A percentile compares a stretch with the other conserved stretches of the same genome.
Conservation (phyloP, 1,140 invertebrate species). For the Drosophila busckii region DNA sequence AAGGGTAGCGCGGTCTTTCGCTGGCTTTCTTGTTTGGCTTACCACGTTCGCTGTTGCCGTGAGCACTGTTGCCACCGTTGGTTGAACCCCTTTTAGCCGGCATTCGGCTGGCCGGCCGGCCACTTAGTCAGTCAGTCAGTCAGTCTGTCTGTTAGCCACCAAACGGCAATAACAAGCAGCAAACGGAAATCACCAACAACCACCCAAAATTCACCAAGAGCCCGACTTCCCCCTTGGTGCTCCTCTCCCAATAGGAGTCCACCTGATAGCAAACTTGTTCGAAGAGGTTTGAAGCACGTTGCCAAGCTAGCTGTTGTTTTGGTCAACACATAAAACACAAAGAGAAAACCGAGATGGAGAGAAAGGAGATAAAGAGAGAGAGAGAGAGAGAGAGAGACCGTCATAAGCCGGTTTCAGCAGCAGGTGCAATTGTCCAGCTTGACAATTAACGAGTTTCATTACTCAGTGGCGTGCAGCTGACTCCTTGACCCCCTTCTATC, state of each 20-base stretch:
- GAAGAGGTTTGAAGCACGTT: constrained; percentile 60
- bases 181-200: background rate
- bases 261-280: constrained; percentile 38
- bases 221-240: background rate
- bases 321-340: constrained; percentile 25
- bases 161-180: constrained; percentile 25
- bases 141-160: too few relatives aligned
- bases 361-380: constrained; percentile 4
- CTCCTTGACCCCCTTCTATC: background rate
- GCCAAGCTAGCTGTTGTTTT: constrained; percentile 64
- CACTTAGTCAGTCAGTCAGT: too few relatives aligned
- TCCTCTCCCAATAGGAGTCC: constrained; percentile 2
- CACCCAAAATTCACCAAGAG: background rate
- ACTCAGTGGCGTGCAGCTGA: constrained; percentile 31
- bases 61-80: constrained; percentile 18
- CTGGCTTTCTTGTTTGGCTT: constrained; percentile 15
- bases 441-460: constrained; percentile 41
- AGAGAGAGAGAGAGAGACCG: background rate
- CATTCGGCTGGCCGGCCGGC: constrained; percentile 58
- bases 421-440: constrained; percentile 29
- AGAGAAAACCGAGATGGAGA: constrained; percentile 39
- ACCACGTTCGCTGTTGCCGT: constrained; percentile 25
- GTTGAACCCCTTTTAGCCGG: constrained; percentile 25
- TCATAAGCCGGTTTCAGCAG: constrained; percentile 29
- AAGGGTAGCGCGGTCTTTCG: constrained; percentile 24